Evolutionary conservation across 2,113 vertebrate genomes (phyloP), one percentile per base, ranked within the genome.

Genomic region (Muscicapa adusta): DNA sequence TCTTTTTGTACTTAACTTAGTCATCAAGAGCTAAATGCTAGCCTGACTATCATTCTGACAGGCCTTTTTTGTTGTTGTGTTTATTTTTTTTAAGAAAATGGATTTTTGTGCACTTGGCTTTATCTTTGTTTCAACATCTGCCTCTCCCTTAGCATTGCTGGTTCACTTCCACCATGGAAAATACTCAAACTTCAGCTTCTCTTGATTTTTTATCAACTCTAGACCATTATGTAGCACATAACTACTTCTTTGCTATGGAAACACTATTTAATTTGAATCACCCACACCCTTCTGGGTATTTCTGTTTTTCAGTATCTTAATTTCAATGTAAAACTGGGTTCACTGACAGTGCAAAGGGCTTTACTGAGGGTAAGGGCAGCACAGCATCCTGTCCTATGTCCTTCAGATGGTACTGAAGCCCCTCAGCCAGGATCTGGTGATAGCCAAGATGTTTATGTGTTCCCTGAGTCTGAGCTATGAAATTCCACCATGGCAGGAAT

Each of bases 31-130:
- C 43, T 94, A 96, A 96, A 91, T 86, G 48, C 62, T 93, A 94
- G 56, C 78, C 85, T 91, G 89, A 95, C 94, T 93, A 51, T 95
- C 88, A 94, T 83, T 84, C 67, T 96, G 96, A 94, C 96, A 96
- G 67, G 82, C 6, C 22, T 71, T 74, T 91, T 72, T 66, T 79
- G 22, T 61, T 88, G 58, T 79, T 80, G 68, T 79, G 15, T 33
- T 95, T 23, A 1, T 70, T 51, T 51, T 94, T 85, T 92, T 83
- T 42, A 85, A 89, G 58, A 70, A 93, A 83, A 89, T 20, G 5
- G 29, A 62, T 71, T 94, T 92, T 86, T 77, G 42, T 23, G 9
- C 62, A 71, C 31, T 90, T 90, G 47, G 43, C 40, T 93, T 80
- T 80, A 85, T 94, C 89, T 88, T 85, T 80, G 65, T 92, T 96